Evolutionary conservation across 2,888 invertebrate species (phyloP).

Genomic region (Omphaloscelis lunosa): DNA sequence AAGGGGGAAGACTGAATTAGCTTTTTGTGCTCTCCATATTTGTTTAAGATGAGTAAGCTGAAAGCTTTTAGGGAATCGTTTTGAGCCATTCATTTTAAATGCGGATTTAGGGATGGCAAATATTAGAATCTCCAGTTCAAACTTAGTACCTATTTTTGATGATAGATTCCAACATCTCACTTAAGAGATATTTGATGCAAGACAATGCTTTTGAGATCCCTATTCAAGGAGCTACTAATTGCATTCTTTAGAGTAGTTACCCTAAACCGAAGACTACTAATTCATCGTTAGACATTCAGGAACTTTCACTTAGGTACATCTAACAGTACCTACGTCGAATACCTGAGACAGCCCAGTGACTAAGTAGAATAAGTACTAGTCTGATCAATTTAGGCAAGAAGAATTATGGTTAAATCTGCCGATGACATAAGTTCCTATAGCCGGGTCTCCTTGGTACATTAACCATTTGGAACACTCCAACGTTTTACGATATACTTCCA

Average conservation of each 20-base stretch:
- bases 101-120: background rate
- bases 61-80: background rate
- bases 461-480: conserved; percentile 27
- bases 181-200: conserved; percentile 35
- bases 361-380: background rate
- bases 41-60: conserved; percentile 15
- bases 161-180: conserved; percentile 14
- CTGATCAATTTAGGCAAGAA: background rate
- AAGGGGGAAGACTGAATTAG: conserved; percentile 15
- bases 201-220: conserved; percentile 17
- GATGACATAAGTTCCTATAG: conserved; percentile 13
- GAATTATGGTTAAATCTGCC: background rate
- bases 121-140: background rate
- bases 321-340: background rate
- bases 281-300: conserved; percentile 52
- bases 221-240: conserved; percentile 27
- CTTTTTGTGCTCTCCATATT: conserved; percentile 9
- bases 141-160: background rate
- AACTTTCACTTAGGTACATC: conserved; percentile 30
- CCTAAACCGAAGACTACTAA: conserved; percentile 46
- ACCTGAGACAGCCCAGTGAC: background rate
- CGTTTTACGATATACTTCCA: conserved; percentile 37
- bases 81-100: background rate
- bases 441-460: conserved; percentile 13
- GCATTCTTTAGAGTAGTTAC: conserved; percentile 43